Percentiles rank a stretch among this genome's conserved stretches.
phyloP scores from a whole-genome alignment of 1,140 invertebrate species.

The Zaprionus lachaisei region DNA sequence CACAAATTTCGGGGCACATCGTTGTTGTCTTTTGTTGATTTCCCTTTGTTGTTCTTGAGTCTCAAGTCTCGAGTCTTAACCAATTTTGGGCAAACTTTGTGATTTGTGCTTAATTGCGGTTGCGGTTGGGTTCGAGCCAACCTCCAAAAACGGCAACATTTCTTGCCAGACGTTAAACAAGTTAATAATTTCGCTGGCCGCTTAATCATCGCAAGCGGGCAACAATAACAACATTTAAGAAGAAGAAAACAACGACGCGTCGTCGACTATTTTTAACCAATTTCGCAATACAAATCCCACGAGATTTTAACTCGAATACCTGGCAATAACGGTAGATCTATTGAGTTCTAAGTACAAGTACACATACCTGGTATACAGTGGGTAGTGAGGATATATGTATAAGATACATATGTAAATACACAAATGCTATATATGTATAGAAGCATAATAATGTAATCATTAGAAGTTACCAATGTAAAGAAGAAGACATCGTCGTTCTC shows the following conservation, averaged over 20 bases:
- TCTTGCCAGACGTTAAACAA: conserved; percentile 40
- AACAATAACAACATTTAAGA: conserved; percentile 11
- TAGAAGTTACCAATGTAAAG: no score
- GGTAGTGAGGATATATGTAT: neutral
- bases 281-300: conserved; percentile 34
- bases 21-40: conserved; percentile 27
- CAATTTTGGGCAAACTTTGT: conserved; percentile 56
- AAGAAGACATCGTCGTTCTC: no score
- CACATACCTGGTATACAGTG: neutral
- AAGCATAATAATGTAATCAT: no score
- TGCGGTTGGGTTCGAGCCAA: conserved; percentile 25
- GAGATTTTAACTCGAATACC: neutral
- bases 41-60: conserved; percentile 41
- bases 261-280: conserved; percentile 47
- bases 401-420: no score
- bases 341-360: neutral
- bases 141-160: conserved; percentile 44
- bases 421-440: no score
- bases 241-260: conserved; percentile 17
- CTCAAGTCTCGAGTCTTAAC: conserved; percentile 36
- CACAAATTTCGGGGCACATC: conserved; percentile 46
- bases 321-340: neutral
- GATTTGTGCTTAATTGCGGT: conserved; percentile 56
- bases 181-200: conserved; percentile 47
- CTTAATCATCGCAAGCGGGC: conserved; percentile 43